Evolutionary conservation across 2,888 invertebrate genomes (phyloP).

Genomic region (Acanthosepion pharaonis): DNA sequence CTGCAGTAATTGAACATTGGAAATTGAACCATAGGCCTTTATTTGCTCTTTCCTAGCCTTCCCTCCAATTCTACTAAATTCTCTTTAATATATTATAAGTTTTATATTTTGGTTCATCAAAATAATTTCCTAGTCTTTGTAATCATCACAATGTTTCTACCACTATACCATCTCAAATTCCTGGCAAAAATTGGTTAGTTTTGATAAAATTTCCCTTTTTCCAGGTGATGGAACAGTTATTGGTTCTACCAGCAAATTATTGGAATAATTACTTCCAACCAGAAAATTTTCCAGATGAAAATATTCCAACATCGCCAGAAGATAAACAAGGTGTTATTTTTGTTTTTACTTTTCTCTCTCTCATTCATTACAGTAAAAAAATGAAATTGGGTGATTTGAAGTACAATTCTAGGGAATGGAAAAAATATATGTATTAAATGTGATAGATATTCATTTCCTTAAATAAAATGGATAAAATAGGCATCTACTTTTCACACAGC

Average conservation of each 20-base stretch:
- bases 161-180: neutral
- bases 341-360: too few relatives aligned
- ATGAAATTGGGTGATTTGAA: too few relatives aligned
- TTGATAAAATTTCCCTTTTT: conserved; percentile 36
- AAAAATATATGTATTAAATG: too few relatives aligned
- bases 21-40: too few relatives aligned
- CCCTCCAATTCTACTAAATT: neutral
- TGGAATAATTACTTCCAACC: conserved; percentile 65
- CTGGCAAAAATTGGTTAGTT: neutral
- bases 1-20: neutral
- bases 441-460: too few relatives aligned
- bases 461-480: too few relatives aligned
- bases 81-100: neutral
- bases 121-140: neutral
- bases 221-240: conserved; percentile 67
- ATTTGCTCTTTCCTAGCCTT: too few relatives aligned
- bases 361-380: too few relatives aligned
- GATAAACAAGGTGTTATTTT: conserved; percentile 47
- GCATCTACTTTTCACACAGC: too few relatives aligned
- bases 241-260: conserved; percentile 64
- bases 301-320: conserved; percentile 59
- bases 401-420: too few relatives aligned
- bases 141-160: neutral
- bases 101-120: neutral
- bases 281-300: conserved; percentile 52